Evolutionary conservation across 2,888 invertebrate genomes (phyloP).

Genomic region (Mechanitis mazaeus): DNA sequence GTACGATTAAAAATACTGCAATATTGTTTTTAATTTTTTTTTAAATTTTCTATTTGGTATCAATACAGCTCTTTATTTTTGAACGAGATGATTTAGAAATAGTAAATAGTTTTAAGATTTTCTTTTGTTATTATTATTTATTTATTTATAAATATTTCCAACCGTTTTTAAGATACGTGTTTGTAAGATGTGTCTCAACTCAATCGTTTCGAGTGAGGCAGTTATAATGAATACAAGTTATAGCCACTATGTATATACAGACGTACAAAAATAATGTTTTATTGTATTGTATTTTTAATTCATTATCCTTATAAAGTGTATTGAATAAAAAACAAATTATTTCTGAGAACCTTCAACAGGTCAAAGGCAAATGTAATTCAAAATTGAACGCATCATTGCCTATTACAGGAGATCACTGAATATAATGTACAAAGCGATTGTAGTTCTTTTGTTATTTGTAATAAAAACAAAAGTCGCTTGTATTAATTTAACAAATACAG

Average conservation of each 20-base stretch:
- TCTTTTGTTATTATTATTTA: too few species aligned
- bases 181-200: too few species aligned
- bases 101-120: too few species aligned
- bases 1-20: too few species aligned
- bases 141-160: too few species aligned
- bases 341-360: constrained; percentile 11
- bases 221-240: neutral
- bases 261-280: neutral
- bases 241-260: neutral
- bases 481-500: constrained; percentile 12
- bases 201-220: too few species aligned
- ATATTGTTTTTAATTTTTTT: too few species aligned
- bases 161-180: too few species aligned
- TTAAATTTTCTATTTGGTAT: too few species aligned
- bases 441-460: neutral
- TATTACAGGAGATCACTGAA: neutral
- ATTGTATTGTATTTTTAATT: neutral
- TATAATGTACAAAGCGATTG: neutral
- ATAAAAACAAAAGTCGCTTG: constrained; percentile 10
- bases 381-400: constrained; percentile 19
- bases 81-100: too few species aligned
- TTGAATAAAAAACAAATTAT: constrained; percentile 3
- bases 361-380: constrained; percentile 16
- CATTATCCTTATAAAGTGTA: constrained; percentile 9
- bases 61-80: too few species aligned